Conservation (phyloP, 2,797 vertebrate genomes). For the Siniperca obscura region DNA sequence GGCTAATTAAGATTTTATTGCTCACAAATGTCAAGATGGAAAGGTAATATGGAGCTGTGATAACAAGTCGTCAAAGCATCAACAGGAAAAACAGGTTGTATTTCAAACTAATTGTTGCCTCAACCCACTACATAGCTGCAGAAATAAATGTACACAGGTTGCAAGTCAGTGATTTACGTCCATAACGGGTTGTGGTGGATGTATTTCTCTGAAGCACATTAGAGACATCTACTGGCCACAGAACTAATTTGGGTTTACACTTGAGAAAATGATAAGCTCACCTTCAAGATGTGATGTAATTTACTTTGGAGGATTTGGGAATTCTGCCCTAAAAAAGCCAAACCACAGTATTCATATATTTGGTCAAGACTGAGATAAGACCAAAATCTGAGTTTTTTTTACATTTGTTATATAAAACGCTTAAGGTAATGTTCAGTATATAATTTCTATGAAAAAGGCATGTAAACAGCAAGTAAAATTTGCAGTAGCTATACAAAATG, state of each 20-base stretch:
- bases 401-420: background rate
- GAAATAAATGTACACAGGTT: background rate
- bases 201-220: conserved; percentile 49
- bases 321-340: background rate
- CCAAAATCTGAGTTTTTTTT: background rate
- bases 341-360: background rate
- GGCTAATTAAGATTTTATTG: conserved; percentile 35
- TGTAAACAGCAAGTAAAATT: background rate
- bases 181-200: background rate
- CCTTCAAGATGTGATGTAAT: conserved; percentile 17
- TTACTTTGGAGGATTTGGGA: background rate
- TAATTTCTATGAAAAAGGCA: background rate
- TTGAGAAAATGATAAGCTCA: conserved; percentile 11
- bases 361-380: background rate
- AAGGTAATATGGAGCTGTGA: background rate
- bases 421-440: background rate
- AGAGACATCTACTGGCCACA: conserved; percentile 73
- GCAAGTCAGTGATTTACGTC: conserved; percentile 25
- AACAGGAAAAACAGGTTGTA: conserved; percentile 26
- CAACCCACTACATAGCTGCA: background rate
- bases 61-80: conserved; percentile 19
- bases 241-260: background rate
- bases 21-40: conserved; percentile 25
- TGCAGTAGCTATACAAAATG: too few relatives aligned
- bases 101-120: conserved; percentile 33